Conservation (phyloP, 2,797 vertebrate genomes). For the Hydrophis major region DNA sequence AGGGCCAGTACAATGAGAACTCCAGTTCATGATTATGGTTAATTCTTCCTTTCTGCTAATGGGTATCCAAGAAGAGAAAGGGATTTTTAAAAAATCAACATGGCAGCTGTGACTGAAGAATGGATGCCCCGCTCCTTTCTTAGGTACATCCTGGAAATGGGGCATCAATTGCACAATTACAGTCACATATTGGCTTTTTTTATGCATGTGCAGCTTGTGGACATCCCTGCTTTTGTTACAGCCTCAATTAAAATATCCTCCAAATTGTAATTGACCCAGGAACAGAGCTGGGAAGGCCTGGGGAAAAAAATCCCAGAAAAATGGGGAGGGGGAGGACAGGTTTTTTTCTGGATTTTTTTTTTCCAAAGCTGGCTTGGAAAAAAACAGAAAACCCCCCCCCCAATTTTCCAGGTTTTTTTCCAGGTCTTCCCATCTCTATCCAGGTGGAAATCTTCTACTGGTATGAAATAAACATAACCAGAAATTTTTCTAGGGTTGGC, state of each 20-base stretch:
- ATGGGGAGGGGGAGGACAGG: not conserved
- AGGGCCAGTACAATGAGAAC: no score
- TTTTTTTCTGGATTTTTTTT: no score
- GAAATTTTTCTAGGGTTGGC: not conserved
- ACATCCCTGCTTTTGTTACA: not conserved
- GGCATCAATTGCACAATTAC: not conserved
- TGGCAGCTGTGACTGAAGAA: not conserved
- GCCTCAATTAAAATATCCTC: not conserved
- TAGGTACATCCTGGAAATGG: not conserved
- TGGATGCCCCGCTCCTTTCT: not conserved
- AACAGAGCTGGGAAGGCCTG: not conserved
- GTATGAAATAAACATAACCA: not conserved
- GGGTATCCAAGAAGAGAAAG: not conserved
- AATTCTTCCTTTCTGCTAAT: not conserved
- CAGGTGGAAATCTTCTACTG: not conserved
- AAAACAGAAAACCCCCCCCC: no score
- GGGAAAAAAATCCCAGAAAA: not conserved
- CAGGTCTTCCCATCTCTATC: no score
- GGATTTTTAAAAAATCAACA: not conserved
- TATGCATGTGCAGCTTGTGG: not conserved
- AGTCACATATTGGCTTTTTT: not conserved
- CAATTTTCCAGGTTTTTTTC: no score
- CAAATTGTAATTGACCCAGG: not conserved
- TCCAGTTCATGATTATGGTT: not conserved
- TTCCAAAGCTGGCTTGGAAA: no score